These are phyloP conservation scores for Galerucella nymphaeae DNA, from an alignment of 2,888 invertebrate species.

Conservation along the genomic window DNA sequence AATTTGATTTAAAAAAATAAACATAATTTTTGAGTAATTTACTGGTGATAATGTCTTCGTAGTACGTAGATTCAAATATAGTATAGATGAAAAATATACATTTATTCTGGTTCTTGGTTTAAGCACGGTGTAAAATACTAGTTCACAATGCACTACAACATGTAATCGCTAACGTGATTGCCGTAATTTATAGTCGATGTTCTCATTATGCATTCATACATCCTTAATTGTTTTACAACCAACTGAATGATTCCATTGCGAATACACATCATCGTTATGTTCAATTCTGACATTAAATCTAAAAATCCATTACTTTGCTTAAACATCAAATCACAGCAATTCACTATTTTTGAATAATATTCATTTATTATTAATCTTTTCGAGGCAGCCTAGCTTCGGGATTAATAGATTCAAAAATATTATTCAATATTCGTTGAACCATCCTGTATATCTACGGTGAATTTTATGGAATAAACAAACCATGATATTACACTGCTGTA, in stretches of 20 bases:
- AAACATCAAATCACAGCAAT: not conserved
- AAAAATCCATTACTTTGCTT: not conserved
- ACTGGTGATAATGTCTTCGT: too few relatives aligned
- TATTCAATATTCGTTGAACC: not conserved
- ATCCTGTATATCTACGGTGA: not conserved
- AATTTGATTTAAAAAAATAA: too few relatives aligned
- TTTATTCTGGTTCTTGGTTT: slow-evolving; percentile 44
- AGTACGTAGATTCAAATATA: slow-evolving; percentile 35
- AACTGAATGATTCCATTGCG: slow-evolving; percentile 30
- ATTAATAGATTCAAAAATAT: too few relatives aligned
- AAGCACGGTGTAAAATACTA: slow-evolving; percentile 51
- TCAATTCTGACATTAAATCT: not conserved
- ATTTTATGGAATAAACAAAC: not conserved
- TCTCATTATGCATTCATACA: slow-evolving; percentile 55
- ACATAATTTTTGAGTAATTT: too few relatives aligned
- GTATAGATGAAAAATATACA: slow-evolving; percentile 32
- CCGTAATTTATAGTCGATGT: slow-evolving; percentile 54
- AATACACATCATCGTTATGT: slow-evolving; percentile 24
- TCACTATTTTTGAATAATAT: not conserved
- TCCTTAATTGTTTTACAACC: slow-evolving; percentile 54
- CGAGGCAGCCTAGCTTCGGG: too few relatives aligned
- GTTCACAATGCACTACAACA: slow-evolving; percentile 54
- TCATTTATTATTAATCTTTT: too few relatives aligned
- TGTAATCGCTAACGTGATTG: slow-evolving; percentile 55
- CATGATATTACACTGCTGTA: not conserved